A percentile compares a stretch with the other conserved stretches of the same genome.
Conservation (phyloP, 2,113 vertebrate species). For the Neofelis nebulosa region DNA sequence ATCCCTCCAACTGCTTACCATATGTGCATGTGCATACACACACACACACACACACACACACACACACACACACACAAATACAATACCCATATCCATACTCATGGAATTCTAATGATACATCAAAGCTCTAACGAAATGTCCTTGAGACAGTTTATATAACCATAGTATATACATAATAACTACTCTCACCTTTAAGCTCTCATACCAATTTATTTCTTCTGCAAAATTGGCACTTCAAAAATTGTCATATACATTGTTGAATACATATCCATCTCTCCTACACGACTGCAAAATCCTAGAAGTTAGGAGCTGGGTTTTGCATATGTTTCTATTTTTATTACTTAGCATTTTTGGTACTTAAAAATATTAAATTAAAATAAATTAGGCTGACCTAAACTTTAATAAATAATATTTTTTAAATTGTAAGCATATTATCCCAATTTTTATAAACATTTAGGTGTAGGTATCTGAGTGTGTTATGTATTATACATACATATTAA, state of each 20-base stretch:
- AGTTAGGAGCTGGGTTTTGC: neutral
- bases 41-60: neutral
- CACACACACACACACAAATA: neutral
- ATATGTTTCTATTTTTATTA: neutral
- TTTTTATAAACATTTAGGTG: neutral
- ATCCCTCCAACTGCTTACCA: neutral
- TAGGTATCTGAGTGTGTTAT: neutral
- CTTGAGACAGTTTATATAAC: neutral
- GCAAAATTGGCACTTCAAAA: neutral
- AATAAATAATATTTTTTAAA: neutral
- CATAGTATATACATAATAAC: neutral
- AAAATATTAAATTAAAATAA: neutral
- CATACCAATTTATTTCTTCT: neutral
- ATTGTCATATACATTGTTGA: neutral
- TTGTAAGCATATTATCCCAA: neutral
- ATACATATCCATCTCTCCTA: neutral
- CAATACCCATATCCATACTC: neutral
- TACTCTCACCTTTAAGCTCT: neutral
- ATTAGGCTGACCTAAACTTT: neutral
- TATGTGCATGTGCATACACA: fast-evolving
- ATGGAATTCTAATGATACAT: neutral
- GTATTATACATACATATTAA: neutral
- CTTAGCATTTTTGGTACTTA: neutral
- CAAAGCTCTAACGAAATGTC: neutral
- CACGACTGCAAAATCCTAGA: neutral